phyloP scores from a whole-genome alignment of 2,797 vertebrate genomes.

The Channallabes apus region DNA sequence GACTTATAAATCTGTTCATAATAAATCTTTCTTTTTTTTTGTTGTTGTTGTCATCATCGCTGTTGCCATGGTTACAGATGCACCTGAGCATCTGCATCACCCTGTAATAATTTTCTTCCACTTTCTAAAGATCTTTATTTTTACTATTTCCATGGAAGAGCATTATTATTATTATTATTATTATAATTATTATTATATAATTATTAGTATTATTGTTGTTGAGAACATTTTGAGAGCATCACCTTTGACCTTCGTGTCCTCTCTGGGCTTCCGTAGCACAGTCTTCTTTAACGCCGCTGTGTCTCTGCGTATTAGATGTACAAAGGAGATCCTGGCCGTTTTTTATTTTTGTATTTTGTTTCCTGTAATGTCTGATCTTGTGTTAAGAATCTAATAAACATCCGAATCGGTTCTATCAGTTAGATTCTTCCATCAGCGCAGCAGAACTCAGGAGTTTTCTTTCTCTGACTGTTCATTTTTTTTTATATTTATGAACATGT shows the following conservation, averaged over 20 bases:
- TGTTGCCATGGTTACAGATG: constrained; percentile 3
- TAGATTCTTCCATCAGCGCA: background rate
- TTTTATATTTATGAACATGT: constrained; percentile 45
- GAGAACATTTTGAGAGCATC: background rate
- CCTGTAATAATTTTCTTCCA: background rate
- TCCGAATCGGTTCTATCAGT: background rate
- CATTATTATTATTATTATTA: background rate
- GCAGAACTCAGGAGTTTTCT: background rate
- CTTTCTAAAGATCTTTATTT: background rate
- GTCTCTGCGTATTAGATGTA: constrained; percentile 30
- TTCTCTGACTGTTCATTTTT: background rate
- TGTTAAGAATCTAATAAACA: background rate
- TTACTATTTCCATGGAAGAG: background rate
- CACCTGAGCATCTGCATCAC: background rate
- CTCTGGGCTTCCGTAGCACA: background rate
- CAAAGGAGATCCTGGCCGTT: constrained; percentile 9
- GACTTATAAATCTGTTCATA: constrained; percentile 22
- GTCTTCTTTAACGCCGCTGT: background rate
- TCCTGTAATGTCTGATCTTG: background rate
- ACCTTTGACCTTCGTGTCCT: background rate
- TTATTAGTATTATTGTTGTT: background rate
- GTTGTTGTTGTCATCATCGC: background rate
- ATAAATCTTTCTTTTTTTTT: constrained; percentile 20
- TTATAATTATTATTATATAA: background rate
- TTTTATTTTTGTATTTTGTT: constrained; percentile 2